These are phyloP conservation scores for Ophion ventricosus DNA, from an alignment of 2,888 invertebrate genomes.

Conservation along the genomic window DNA sequence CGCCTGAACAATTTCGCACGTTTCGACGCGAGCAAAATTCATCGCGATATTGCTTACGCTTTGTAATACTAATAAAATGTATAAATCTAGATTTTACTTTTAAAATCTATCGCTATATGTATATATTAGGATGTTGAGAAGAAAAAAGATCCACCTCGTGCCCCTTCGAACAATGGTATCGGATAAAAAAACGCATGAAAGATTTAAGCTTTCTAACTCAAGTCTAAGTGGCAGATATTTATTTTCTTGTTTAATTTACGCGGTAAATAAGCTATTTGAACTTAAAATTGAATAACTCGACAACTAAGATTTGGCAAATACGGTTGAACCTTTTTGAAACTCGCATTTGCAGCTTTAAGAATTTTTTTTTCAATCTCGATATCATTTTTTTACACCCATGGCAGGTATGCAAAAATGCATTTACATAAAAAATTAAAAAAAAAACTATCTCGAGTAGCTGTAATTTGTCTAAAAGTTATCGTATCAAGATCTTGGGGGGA, in stretches of 20 bases:
- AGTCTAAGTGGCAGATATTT: neutral
- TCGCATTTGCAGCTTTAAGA: neutral
- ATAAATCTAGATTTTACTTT: conserved; percentile 79
- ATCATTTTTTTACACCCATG: neutral
- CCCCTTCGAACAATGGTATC: neutral
- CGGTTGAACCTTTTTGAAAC: neutral
- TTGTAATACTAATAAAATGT: conserved; percentile 69
- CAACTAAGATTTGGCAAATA: neutral
- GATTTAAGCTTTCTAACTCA: neutral
- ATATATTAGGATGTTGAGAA: neutral
- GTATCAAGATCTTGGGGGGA: too few relatives aligned
- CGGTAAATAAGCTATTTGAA: neutral
- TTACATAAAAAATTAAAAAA: too few relatives aligned
- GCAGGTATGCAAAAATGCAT: too few relatives aligned
- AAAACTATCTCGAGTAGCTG: too few relatives aligned
- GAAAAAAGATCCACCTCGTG: neutral
- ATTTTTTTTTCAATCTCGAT: neutral
- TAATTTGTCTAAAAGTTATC: too few relatives aligned
- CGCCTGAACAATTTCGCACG: conserved; percentile 29
- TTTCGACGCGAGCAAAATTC: conserved; percentile 37
- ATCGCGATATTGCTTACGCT: conserved; percentile 51
- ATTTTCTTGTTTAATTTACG: neutral
- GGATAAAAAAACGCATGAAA: neutral
- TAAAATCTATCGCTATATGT: conserved; percentile 72
- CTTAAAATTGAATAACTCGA: neutral